These are phyloP conservation scores for Theretra japonica DNA, from an alignment of 2,888 invertebrate genomes.

Conservation along the genomic window DNA sequence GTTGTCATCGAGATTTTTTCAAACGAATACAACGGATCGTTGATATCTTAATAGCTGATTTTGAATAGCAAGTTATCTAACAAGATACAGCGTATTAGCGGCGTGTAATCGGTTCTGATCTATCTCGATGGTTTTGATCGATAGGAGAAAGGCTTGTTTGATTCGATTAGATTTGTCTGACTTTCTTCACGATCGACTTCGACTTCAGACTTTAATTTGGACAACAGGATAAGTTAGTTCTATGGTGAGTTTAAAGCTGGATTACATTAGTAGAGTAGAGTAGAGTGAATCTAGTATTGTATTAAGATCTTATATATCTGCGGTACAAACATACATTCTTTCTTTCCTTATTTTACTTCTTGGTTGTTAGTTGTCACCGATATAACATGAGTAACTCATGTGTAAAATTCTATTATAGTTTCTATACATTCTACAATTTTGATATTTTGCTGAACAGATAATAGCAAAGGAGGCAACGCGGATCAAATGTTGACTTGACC, in stretches of 20 bases:
- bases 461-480: not conserved
- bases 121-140: not conserved
- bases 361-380: too few species aligned
- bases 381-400: too few species aligned
- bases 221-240: not conserved
- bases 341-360: too few species aligned
- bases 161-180: constrained; percentile 6
- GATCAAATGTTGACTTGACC: not conserved
- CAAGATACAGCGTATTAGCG: not conserved
- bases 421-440: too few species aligned
- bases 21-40: not conserved
- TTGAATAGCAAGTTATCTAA: not conserved
- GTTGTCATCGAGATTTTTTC: not conserved
- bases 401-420: too few species aligned
- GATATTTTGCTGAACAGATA: too few species aligned
- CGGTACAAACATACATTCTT: too few species aligned
- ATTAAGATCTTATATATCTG: too few species aligned
- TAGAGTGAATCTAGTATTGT: too few species aligned
- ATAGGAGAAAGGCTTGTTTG: constrained; percentile 10
- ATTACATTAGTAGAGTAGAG: too few species aligned
- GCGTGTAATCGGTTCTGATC: not conserved
- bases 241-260: too few species aligned
- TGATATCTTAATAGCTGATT: not conserved
- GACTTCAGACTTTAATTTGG: not conserved
- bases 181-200: not conserved